phyloP scores from a whole-genome alignment of 2,888 invertebrate genomes.

The Nipponacmea schrenckii region DNA sequence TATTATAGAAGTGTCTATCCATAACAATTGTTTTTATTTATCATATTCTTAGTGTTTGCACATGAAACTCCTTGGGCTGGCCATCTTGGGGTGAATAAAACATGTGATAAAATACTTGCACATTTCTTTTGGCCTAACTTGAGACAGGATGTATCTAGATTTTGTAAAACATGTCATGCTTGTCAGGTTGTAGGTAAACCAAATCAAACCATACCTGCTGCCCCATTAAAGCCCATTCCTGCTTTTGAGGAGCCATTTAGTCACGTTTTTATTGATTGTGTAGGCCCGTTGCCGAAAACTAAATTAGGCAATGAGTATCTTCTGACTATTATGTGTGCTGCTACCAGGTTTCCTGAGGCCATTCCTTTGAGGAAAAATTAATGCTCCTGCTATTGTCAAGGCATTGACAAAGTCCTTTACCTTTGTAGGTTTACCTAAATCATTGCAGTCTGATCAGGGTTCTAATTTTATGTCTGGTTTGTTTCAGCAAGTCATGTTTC shows the following conservation, averaged over 20 bases:
- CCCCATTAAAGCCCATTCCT: conserved; percentile 26
- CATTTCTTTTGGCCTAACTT: conserved; percentile 32
- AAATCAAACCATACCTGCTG: conserved; percentile 24
- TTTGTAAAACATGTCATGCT: conserved; percentile 23
- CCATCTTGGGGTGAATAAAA: conserved; percentile 31
- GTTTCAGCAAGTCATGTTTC: conserved; percentile 32
- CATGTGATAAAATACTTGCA: conserved; percentile 12
- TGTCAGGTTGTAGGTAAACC: conserved; percentile 30
- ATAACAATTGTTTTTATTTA: too few relatives aligned
- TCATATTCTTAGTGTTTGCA: conserved; percentile 24
- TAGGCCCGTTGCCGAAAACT: conserved; percentile 32
- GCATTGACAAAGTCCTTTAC: conserved; percentile 34
- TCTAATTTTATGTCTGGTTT: conserved; percentile 37
- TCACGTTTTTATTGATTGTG: conserved; percentile 29
- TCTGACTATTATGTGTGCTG: conserved; percentile 31
- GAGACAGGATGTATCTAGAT: conserved; percentile 20
- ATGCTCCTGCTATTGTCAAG: conserved; percentile 29
- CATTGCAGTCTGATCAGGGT: conserved; percentile 34
- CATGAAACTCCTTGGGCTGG: conserved; percentile 27
- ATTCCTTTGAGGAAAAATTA: conserved; percentile 40
- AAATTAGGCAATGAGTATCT: conserved; percentile 28
- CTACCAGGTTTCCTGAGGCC: conserved; percentile 37
- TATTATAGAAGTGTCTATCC: too few relatives aligned
- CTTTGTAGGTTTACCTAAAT: conserved; percentile 31
- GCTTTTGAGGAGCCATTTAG: conserved; percentile 28